Evolutionary conservation across 2,888 invertebrate genomes (phyloP), one percentile per base, ranked within the genome.

Genomic region (Dexiosoma caninum): DNA sequence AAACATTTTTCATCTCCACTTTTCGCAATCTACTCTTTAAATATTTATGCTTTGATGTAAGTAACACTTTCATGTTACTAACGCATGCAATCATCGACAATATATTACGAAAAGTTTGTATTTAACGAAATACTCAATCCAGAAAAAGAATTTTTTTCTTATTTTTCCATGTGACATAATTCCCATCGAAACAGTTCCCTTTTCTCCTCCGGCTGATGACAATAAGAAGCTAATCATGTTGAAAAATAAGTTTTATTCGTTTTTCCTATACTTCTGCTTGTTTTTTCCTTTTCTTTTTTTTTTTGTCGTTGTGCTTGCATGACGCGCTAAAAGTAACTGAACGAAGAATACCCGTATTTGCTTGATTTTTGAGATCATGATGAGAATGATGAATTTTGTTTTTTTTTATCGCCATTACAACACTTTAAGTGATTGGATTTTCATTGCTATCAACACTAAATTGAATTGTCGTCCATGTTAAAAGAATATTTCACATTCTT

Each of bases 191-290:
- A n/a, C n/a, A n/a, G n/a, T n/a, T 35, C n/a, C 44, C n/a, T 55
- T n/a, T 9, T 23, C 23, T 32, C 10, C 16, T 35, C 10, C 57
- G n/a, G n/a, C n/a, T n/a, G 40, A 44, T 40, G 44, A 49, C 76
- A 62, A 69, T 77, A 57, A 62, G 49, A 46, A 62, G 69, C 60
- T 76, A 76, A 76, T 76, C 69, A 76, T 62, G 69, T 60, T 69
- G 76, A 69, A 76, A 69, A 55, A 62, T 40, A 14, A 23, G 10
- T 72, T 62, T 23, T 8, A 2, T 12, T 2, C 6, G 23, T 23
- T n/a, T n/a, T n/a, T n/a, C n/a, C n/a, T n/a, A n/a, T n/a, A n/a
- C n/a, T n/a, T n/a, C n/a, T n/a, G n/a, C n/a, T n/a, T n/a, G n/a
- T n/a, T n/a, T n/a, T n/a, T n/a, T n/a, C n/a, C n/a, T n/a, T 32